Percentiles rank a stretch among this genome's conserved stretches.
Conservation (phyloP, 2,888 invertebrate species). For the Caenorhabditis sulstoni region DNA sequence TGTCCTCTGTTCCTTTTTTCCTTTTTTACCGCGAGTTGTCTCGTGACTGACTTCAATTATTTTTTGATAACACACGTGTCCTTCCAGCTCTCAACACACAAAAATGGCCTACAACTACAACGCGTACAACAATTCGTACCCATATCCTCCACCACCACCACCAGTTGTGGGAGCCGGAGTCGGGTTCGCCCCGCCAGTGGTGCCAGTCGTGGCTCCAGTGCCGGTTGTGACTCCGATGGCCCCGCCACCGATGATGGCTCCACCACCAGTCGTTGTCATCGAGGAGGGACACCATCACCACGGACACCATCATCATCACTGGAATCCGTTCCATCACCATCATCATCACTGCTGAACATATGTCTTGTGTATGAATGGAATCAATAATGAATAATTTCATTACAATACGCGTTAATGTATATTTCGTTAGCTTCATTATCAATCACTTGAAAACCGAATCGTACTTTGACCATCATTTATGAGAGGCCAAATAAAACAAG, state of each 20-base stretch:
- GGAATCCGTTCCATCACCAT: slow-evolving; percentile 29
- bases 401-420: no score
- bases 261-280: slow-evolving; percentile 26
- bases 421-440: no score
- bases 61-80: background rate
- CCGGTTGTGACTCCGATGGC: slow-evolving; percentile 13
- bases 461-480: no score
- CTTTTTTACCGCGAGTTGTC: no score
- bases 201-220: slow-evolving; percentile 13
- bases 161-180: slow-evolving; percentile 4
- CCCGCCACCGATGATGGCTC: slow-evolving; percentile 9
- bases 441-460: no score
- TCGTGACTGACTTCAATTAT: background rate
- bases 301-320: slow-evolving; percentile 29
- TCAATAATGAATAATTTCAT: no score
- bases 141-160: slow-evolving; percentile 14
- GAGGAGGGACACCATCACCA: slow-evolving; percentile 12
- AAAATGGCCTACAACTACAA: slow-evolving; percentile 42
- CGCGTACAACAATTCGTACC: slow-evolving; percentile 36
- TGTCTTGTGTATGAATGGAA: no score
- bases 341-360: slow-evolving; percentile 34
- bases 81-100: background rate
- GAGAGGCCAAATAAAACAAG: no score
- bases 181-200: slow-evolving; percentile 11
- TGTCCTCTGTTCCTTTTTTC: no score